Percentiles rank a stretch among this genome's conserved stretches.
Conservation (phyloP, 2,797 vertebrate genomes). For the Hyperoplus lanceolatus region DNA sequence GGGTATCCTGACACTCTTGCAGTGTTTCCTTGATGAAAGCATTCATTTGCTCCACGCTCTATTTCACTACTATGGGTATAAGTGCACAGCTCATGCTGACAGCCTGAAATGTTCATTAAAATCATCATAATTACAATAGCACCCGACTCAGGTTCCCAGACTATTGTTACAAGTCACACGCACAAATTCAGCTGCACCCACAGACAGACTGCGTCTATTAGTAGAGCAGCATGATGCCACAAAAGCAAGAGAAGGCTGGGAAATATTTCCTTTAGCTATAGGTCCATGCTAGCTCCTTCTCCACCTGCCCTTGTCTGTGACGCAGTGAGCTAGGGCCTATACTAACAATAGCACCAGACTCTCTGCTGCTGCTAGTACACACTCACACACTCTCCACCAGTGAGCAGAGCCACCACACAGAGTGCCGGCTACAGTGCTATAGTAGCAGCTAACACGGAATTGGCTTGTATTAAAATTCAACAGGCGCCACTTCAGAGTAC, state of each 20-base stretch:
- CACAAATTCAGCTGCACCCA: constrained; percentile 17
- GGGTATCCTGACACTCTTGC: constrained; percentile 3
- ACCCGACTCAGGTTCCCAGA: background rate
- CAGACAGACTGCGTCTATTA: constrained; percentile 14
- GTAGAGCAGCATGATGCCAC: constrained; percentile 2
- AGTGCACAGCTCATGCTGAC: constrained; percentile 8
- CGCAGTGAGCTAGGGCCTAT: constrained; percentile 68
- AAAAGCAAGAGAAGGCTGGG: constrained; percentile 10
- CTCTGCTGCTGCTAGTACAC: constrained; percentile 45
- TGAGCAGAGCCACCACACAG: constrained; percentile 21
- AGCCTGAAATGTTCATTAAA: constrained; percentile 29
- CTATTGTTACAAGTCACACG: background rate
- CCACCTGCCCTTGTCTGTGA: constrained; percentile 62
- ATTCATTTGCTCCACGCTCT: constrained; percentile 23
- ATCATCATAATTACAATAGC: constrained; percentile 27
- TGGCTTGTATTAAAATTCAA: constrained; percentile 75
- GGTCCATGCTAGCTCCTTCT: constrained; percentile 42
- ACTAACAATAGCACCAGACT: constrained; percentile 38
- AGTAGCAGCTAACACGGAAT: constrained; percentile 49
- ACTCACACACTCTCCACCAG: constrained; percentile 15
- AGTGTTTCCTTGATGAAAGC: constrained; percentile 34
- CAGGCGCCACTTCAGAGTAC: constrained; percentile 56
- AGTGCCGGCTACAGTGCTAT: constrained; percentile 42
- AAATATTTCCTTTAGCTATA: constrained; percentile 22
- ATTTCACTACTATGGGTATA: constrained; percentile 30